phyloP scores from a whole-genome alignment of 2,113 vertebrate species.

The Tragelaphus imberbis region DNA sequence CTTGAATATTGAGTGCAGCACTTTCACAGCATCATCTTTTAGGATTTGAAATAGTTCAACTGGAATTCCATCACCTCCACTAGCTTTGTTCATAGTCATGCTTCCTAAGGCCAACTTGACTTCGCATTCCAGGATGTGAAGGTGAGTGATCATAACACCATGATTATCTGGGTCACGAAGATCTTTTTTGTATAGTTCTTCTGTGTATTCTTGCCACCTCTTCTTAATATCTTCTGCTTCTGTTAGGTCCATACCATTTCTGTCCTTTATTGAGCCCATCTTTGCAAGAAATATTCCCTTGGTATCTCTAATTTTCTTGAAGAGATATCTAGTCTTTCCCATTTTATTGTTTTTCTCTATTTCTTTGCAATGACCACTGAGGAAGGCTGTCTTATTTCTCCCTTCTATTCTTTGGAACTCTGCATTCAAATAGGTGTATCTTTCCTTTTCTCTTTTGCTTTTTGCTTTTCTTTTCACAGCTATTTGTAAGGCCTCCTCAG shows the following conservation, averaged over 20 bases:
- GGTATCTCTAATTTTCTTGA: too few species aligned
- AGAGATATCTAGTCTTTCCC: background rate
- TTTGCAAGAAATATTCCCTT: background rate
- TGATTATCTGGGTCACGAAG: background rate
- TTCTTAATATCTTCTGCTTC: background rate
- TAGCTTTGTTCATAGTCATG: background rate
- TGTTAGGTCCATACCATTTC: background rate
- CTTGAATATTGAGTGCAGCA: background rate
- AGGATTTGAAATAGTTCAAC: background rate
- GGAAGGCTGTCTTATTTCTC: background rate
- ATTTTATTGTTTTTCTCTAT: background rate
- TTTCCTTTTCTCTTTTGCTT: background rate
- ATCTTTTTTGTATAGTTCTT: background rate
- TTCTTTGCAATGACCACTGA: background rate
- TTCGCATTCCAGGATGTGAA: background rate
- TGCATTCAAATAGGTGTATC: background rate
- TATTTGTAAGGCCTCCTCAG: background rate
- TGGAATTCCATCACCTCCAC: background rate
- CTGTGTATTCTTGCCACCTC: background rate
- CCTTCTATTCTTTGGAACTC: background rate
- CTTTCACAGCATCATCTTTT: background rate
- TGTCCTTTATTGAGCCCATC: background rate
- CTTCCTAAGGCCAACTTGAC: background rate
- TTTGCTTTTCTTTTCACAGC: background rate
- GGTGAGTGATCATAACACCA: background rate